These are phyloP conservation scores for Psilopsiagon aurifrons DNA, from an alignment of 2,113 vertebrate genomes.

Conservation along the genomic window DNA sequence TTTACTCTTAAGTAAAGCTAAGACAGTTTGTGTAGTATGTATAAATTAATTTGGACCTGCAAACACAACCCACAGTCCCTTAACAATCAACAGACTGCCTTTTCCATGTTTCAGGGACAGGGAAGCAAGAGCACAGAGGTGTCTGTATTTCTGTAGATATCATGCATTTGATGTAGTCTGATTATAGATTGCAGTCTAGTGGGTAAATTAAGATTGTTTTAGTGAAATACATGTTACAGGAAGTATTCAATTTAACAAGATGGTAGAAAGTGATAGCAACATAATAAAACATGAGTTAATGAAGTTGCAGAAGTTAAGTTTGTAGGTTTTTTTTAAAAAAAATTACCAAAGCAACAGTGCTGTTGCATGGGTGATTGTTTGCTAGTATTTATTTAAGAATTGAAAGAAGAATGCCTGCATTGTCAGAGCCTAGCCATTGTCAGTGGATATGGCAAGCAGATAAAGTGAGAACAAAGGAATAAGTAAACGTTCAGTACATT, in stretches of 20 bases:
- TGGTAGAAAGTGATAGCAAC: background rate
- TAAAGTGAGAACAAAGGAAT: background rate
- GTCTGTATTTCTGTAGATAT: background rate
- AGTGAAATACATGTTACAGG: background rate
- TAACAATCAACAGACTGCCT: background rate
- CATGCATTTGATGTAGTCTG: background rate
- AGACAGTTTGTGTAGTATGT: background rate
- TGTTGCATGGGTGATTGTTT: background rate
- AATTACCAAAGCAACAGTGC: background rate
- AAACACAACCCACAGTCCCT: fast-evolving
- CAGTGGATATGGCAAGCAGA: background rate
- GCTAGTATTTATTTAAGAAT: background rate
- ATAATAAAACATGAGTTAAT: background rate
- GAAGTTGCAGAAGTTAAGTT: background rate
- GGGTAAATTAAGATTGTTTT: background rate
- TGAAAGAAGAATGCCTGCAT: background rate
- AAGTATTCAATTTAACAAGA: background rate
- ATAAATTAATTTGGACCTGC: background rate
- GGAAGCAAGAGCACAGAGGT: fast-evolving
- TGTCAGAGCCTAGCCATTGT: background rate
- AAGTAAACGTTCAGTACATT: background rate
- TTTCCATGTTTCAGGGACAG: background rate
- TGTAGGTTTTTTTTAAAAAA: background rate
- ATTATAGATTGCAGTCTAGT: background rate
- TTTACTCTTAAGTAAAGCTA: background rate